Evolutionary conservation across 2,888 invertebrate genomes (phyloP), one percentile per base, ranked within the genome.

Genomic region (Kuschelorhynchus macadamiae): DNA sequence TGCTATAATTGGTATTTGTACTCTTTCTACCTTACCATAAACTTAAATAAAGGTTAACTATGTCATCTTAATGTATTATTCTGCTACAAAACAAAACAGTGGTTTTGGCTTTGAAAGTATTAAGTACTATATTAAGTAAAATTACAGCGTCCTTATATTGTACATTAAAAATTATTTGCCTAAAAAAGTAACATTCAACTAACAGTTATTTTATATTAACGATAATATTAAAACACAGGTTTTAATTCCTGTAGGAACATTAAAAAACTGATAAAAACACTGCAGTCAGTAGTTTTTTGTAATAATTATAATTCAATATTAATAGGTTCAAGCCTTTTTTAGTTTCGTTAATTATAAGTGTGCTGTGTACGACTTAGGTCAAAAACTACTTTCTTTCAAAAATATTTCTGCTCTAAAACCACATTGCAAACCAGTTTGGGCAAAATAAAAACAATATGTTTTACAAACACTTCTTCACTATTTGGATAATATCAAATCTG

Each of bases 161-260:
- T 61, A 67, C 67, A 67, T 50, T 59, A 42, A 41, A 65, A 57
- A 59, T 12, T 25, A 65, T 59, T 33, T 65, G 56, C 39, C 49
- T 56, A 39, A 2, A 39, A 11, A 17, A 16, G 14, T 17, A 64
- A 56, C 56, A 57, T 57, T 64, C 46, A 50, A 46, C 49, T 57
- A 64, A 57, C 25, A 17, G 41, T 41, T 63, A 47, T 53, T 60
- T 57, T 47, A 64, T 61, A 67, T 62, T 67, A 61, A 67, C 50
- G 57, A 62, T 60, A 60, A 41, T 44, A 67, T 67, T 67, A 67
- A 67, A 62, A 67, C 55, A 67, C n/a, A 61, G 67, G 7, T 67
- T 61, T 32, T 21, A 25, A 52, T 52, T 61, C 39, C 21, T 68
- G 53, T 68, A 68, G 68, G 68, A 68, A 68, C 68, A 64, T 68